Evolutionary conservation across 2,797 vertebrate genomes (phyloP), one percentile per base, ranked within the genome.

Genomic region (Ibycter americanus): DNA sequence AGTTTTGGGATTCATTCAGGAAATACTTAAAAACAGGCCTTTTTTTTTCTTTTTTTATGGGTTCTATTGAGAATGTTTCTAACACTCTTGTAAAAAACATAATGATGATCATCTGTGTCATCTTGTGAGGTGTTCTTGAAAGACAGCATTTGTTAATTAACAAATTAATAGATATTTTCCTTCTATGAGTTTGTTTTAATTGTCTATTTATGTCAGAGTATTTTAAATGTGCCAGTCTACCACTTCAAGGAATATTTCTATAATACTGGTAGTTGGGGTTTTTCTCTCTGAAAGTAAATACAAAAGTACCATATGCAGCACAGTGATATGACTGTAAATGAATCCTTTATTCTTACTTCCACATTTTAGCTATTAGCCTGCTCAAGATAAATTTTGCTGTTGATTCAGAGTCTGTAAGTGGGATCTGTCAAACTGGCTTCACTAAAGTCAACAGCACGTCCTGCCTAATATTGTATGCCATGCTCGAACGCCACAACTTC

Each of bases 1-100:
- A 92, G 94, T 96, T 94, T 92, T 81, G 91, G 94, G 86, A 94
- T 95, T 95, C 56, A 89, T 97, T 93, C 95, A 97, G 95, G 54
- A 95, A 96, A 89, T 89, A 87, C 78, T 97, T 93, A 93, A 95
- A 90, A 96, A 56, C 90, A 94, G 82, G 32, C 51, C 15, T 52
- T 55, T 73, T 81, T 81, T 78, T 63, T 47, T 74, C 55, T 58
- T 49, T 56, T 91, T 87, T 89, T 74, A 62, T 15, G 47, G 82
- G 47, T 78, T 91, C 20, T 93, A 31, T 51, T 93, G 74, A 94
- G 82, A 89, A 72, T 91, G n/a, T 79, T 96, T 87, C 92, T 86
- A 87, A 81, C 67, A 44, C 36, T 71, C 10, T 83, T 67, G 14
- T 70, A 65, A 54, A 88, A 93, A 96, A 79, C 46, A 63, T 9